Conservation (phyloP, 2,888 invertebrate genomes). For the Tineola bisselliella region DNA sequence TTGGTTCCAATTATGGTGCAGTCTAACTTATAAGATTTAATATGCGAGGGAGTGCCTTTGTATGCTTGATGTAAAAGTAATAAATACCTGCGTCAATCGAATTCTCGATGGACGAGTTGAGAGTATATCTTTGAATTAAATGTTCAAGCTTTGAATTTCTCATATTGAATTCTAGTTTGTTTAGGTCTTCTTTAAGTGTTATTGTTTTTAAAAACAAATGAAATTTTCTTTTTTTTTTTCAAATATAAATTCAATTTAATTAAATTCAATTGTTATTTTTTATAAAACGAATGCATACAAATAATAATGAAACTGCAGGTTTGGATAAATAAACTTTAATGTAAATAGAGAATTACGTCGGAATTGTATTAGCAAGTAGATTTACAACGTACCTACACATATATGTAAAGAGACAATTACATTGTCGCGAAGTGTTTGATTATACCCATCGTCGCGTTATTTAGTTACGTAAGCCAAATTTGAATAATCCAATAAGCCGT, state of each 20-base stretch:
- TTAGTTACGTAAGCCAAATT: background rate
- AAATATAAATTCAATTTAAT: too few species aligned
- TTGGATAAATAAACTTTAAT: background rate
- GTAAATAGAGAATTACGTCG: background rate
- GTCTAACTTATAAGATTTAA: too few species aligned
- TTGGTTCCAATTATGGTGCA: too few species aligned
- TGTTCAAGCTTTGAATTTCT: background rate
- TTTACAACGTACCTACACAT: background rate
- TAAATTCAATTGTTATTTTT: too few species aligned
- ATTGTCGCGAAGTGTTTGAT: slow-evolving; percentile 4
- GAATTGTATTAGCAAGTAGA: background rate
- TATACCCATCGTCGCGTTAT: background rate
- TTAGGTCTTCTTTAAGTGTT: too few species aligned
- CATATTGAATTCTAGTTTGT: background rate
- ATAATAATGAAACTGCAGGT: too few species aligned
- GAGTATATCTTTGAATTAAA: background rate
- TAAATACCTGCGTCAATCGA: background rate
- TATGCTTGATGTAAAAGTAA: too few species aligned
- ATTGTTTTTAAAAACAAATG: too few species aligned
- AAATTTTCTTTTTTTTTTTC: too few species aligned
- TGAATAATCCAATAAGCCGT: background rate
- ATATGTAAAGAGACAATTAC: background rate
- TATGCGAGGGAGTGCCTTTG: too few species aligned
- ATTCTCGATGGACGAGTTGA: background rate
- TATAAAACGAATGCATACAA: too few species aligned